Percentiles rank a stretch among this genome's conserved stretches.
These are phyloP conservation scores for Mesocentrotus franciscanus DNA, from an alignment of 53 echinoderm and acorn worm genomes.

Conservation along the genomic window DNA sequence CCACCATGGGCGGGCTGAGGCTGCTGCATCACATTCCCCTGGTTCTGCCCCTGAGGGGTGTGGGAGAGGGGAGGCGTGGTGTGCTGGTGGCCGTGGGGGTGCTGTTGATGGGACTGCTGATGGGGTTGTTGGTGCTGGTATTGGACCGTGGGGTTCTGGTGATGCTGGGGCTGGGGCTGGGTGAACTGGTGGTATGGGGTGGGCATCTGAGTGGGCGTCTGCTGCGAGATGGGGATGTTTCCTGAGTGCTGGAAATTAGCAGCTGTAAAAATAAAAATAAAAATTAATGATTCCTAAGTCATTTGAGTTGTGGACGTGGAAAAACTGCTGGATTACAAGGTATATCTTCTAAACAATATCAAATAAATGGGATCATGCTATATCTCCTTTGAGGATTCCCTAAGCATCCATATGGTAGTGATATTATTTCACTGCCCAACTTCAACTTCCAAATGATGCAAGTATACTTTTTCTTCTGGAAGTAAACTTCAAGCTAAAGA, in stretches of 20 bases:
- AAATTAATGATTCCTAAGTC: neutral
- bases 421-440: too few species aligned
- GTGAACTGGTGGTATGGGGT: slow-evolving; percentile 71
- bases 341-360: too few species aligned
- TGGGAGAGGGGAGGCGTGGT: slow-evolving; percentile 75
- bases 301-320: too few species aligned
- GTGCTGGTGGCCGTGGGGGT: slow-evolving; percentile 73
- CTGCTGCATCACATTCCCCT: slow-evolving; percentile 72
- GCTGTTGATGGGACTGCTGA: slow-evolving; percentile 68
- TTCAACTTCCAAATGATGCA: too few species aligned
- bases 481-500: too few species aligned
- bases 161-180: slow-evolving; percentile 80
- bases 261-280: neutral
- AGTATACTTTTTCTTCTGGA: too few species aligned
- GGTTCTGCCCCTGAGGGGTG: slow-evolving; percentile 63
- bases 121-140: slow-evolving; percentile 72
- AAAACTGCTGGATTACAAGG: too few species aligned
- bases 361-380: too few species aligned
- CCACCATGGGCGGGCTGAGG: slow-evolving; percentile 73
- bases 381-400: too few species aligned
- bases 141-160: slow-evolving; percentile 59
- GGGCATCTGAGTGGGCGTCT: slow-evolving; percentile 68
- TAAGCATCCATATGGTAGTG: too few species aligned
- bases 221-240: slow-evolving; percentile 74
- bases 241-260: slow-evolving; percentile 72